These are phyloP conservation scores for Drosophila austrosaltans DNA, from an alignment of 2,888 invertebrate genomes.

Conservation along the genomic window DNA sequence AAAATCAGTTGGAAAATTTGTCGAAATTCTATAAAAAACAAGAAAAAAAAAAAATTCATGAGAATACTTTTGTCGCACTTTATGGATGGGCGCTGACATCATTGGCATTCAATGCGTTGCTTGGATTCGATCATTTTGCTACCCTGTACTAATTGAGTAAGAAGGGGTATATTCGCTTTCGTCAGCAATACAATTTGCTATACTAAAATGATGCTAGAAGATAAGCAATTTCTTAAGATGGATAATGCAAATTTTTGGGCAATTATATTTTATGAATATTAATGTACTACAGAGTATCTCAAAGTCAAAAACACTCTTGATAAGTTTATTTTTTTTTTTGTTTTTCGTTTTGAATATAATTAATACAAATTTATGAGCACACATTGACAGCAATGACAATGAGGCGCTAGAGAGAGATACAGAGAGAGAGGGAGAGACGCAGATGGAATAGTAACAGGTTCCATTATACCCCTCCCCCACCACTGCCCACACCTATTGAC, in stretches of 20 bases:
- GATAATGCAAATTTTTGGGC: too few relatives aligned
- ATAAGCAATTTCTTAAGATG: too few relatives aligned
- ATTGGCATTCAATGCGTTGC: slow-evolving; percentile 46
- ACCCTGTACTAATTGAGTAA: too few relatives aligned
- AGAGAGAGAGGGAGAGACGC: slow-evolving; percentile 1
- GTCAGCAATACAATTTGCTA: too few relatives aligned
- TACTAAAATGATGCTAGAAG: too few relatives aligned
- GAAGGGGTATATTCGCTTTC: too few relatives aligned
- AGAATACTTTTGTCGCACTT: slow-evolving; percentile 9
- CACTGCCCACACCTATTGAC: not conserved
- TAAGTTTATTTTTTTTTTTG: not conserved
- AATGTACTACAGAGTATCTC: not conserved
- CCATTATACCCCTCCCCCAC: not conserved
- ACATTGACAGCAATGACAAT: slow-evolving; percentile 20
- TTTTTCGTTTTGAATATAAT: slow-evolving; percentile 44
- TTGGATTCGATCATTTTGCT: slow-evolving; percentile 50
- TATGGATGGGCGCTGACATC: slow-evolving; percentile 59
- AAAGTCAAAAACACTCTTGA: not conserved
- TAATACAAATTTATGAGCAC: slow-evolving; percentile 59
- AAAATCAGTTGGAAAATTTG: slow-evolving; percentile 1
- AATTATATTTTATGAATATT: too few relatives aligned
- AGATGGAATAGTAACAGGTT: slow-evolving; percentile 37
- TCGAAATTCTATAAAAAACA: not conserved
- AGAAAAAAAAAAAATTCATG: not conserved
- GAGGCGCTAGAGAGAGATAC: slow-evolving; percentile 13